These are phyloP conservation scores for Garrulus glandarius DNA, from an alignment of 2,797 vertebrate genomes.

Conservation along the genomic window DNA sequence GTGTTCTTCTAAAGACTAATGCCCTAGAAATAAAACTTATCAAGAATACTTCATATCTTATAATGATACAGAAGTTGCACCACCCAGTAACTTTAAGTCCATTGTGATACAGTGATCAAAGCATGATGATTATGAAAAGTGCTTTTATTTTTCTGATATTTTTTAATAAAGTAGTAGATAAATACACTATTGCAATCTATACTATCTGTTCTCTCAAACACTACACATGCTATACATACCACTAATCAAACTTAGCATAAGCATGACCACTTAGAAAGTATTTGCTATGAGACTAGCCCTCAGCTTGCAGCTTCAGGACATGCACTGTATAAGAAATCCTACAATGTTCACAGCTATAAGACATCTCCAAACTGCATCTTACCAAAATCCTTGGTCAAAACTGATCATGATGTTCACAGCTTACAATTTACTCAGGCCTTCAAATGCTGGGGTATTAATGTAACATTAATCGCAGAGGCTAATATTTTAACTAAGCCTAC, in stretches of 20 bases:
- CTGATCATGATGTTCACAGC: not conserved
- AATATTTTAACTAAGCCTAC: not conserved
- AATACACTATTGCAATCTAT: not conserved
- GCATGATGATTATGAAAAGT: not conserved
- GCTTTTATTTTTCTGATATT: not conserved
- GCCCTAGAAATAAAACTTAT: not conserved
- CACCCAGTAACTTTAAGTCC: not conserved
- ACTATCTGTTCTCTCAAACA: not conserved
- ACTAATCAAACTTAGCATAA: not conserved
- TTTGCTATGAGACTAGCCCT: not conserved
- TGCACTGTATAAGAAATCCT: rapidly evolving
- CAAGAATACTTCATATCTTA: not conserved
- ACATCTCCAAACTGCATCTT: not conserved
- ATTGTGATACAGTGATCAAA: not conserved
- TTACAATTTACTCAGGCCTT: not conserved
- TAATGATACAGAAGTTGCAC: not conserved
- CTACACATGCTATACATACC: too few species aligned
- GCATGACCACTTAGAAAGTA: not conserved
- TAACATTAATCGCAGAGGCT: not conserved
- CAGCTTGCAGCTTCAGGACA: not conserved
- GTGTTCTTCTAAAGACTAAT: not conserved
- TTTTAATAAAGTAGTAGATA: not conserved
- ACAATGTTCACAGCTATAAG: not conserved
- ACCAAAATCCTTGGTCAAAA: not conserved
- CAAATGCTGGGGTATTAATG: not conserved